Conservation (phyloP, 2,797 vertebrate species). For the Taeniopygia guttata region DNA sequence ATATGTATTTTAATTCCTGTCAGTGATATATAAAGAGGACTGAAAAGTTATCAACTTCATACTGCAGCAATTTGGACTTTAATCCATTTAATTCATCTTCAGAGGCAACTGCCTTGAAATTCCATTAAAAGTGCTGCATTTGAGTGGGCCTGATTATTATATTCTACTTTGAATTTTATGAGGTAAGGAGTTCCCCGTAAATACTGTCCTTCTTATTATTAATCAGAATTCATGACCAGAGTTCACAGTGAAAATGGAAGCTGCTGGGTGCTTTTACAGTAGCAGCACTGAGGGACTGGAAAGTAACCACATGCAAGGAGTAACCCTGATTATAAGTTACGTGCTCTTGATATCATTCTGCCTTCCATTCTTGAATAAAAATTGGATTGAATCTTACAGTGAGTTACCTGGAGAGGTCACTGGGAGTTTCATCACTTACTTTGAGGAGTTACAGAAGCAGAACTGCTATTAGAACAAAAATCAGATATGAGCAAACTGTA, state of each 20-base stretch:
- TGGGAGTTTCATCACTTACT: neutral
- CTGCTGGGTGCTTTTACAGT: neutral
- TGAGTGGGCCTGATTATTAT: neutral
- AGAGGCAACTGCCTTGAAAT: slow-evolving; percentile 14
- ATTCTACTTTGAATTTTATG: neutral
- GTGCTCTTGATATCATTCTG: neutral
- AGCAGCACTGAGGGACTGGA: neutral
- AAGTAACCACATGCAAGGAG: neutral
- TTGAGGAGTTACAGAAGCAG: neutral
- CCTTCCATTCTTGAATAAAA: neutral
- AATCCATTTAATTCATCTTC: slow-evolving; percentile 23
- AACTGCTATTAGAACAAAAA: neutral
- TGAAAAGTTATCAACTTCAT: neutral
- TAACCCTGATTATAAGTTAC: neutral
- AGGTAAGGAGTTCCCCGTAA: neutral
- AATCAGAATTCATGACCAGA: neutral
- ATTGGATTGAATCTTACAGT: neutral
- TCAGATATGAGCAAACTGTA: neutral
- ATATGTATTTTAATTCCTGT: neutral
- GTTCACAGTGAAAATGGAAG: neutral
- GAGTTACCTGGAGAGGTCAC: neutral
- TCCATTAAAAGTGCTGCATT: neutral
- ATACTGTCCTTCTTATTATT: neutral
- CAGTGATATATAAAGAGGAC: neutral
- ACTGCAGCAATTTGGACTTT: slow-evolving; percentile 16